These are phyloP conservation scores for Sarcophaga caerulescens DNA, from an alignment of 2,888 invertebrate genomes.

Conservation along the genomic window DNA sequence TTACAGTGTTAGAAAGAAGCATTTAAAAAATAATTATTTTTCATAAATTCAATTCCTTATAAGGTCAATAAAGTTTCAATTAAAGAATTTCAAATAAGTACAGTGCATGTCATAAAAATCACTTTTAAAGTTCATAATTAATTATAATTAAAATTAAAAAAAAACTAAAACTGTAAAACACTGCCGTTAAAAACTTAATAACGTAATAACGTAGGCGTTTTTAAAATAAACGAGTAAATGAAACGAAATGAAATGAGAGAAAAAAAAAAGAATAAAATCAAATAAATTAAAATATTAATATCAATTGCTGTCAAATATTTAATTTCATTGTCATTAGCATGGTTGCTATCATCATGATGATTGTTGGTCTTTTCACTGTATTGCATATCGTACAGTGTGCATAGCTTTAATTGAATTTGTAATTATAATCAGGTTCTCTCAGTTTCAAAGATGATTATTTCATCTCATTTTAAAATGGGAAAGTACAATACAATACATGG, in stretches of 20 bases:
- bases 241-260: no score
- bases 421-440: slow-evolving; percentile 48
- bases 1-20: no score
- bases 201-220: neutral
- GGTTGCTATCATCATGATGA: neutral
- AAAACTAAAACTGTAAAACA: neutral
- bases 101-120: slow-evolving; percentile 8
- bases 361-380: neutral
- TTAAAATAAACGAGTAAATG: slow-evolving; percentile 20
- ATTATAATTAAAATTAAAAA: neutral
- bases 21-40: no score
- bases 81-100: neutral
- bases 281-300: slow-evolving; percentile 54
- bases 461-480: neutral
- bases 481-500: neutral
- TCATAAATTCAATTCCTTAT: no score
- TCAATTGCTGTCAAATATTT: slow-evolving; percentile 58
- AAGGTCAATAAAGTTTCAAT: neutral
- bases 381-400: neutral
- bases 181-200: neutral
- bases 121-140: neutral
- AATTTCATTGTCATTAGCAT: slow-evolving; percentile 42
- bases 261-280: slow-evolving; percentile 25
- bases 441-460: neutral
- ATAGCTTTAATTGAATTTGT: slow-evolving; percentile 41